Conservation (phyloP, 1,140 invertebrate genomes). For the Cyclargus thomasi region DNA sequence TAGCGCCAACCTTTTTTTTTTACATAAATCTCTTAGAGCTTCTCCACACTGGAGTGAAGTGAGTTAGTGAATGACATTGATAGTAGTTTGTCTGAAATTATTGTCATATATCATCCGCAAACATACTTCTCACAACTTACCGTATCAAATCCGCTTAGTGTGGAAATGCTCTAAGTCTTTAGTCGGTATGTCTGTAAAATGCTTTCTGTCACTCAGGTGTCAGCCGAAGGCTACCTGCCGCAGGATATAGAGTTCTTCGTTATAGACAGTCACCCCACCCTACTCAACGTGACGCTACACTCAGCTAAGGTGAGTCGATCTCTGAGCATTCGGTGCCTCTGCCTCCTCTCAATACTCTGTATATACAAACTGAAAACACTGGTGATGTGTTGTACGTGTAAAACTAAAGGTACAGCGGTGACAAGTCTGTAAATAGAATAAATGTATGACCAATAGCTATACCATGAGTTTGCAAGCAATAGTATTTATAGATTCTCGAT, state of each 20-base stretch:
- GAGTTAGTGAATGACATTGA: too few species aligned
- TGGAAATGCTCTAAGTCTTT: too few species aligned
- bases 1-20: too few species aligned
- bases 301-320: slow-evolving; percentile 83
- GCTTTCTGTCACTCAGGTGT: slow-evolving; percentile 77
- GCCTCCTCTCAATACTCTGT: slow-evolving; percentile 24
- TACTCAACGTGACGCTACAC: slow-evolving; percentile 88
- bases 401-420: background rate
- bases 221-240: slow-evolving; percentile 88
- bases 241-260: slow-evolving; percentile 90
- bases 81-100: too few species aligned
- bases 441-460: background rate
- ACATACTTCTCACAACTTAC: too few species aligned
- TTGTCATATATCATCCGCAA: too few species aligned
- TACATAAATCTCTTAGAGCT: too few species aligned
- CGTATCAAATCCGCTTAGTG: too few species aligned
- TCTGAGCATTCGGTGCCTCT: slow-evolving; percentile 24
- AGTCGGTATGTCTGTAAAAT: too few species aligned
- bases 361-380: slow-evolving; percentile 25
- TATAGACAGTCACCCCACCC: slow-evolving; percentile 88
- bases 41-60: too few species aligned
- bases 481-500: too few species aligned
- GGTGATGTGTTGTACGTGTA: slow-evolving; percentile 9
- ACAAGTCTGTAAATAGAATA: slow-evolving; percentile 8
- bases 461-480: too few species aligned